These are phyloP conservation scores for Heliconius charithonia DNA, from an alignment of 2,888 invertebrate species.

Conservation along the genomic window DNA sequence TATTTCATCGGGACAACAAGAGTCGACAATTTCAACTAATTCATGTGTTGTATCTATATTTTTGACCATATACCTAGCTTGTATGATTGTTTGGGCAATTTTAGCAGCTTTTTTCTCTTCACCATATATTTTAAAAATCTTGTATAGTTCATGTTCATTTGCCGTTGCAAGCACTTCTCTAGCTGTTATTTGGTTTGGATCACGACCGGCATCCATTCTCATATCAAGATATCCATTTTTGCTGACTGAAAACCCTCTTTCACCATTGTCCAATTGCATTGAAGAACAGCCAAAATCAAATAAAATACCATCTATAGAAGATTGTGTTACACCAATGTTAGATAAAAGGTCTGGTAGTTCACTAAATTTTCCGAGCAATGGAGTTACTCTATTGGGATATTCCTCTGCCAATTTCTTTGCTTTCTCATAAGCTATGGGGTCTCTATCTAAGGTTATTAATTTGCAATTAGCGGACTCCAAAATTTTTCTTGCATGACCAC, in stretches of 20 bases:
- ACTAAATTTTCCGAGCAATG: slow-evolving; percentile 94
- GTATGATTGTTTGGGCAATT: slow-evolving; percentile 94
- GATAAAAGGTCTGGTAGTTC: slow-evolving; percentile 89
- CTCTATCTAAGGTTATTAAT: slow-evolving; percentile 93
- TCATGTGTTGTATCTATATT: slow-evolving; percentile 92
- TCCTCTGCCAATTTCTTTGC: slow-evolving; percentile 86
- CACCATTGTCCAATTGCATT: slow-evolving; percentile 94
- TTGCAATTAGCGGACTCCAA: slow-evolving; percentile 87
- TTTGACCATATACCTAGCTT: slow-evolving; percentile 90
- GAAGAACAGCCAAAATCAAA: slow-evolving; percentile 98
- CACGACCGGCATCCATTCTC: slow-evolving; percentile 94
- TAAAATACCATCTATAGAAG: slow-evolving; percentile 92
- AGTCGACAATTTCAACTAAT: slow-evolving; percentile 89
- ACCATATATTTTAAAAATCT: slow-evolving; percentile 95
- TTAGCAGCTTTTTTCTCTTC: slow-evolving; percentile 94
- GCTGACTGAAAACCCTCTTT: slow-evolving; percentile 93
- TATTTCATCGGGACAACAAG: slow-evolving; percentile 82
- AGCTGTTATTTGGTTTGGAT: slow-evolving; percentile 90
- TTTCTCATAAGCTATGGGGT: slow-evolving; percentile 89
- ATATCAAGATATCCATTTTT: slow-evolving; percentile 96
- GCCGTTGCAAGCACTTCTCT: slow-evolving; percentile 93
- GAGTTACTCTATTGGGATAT: slow-evolving; percentile 88
- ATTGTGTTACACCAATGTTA: slow-evolving; percentile 81
- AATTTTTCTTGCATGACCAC: slow-evolving; percentile 92
- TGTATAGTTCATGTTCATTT: slow-evolving; percentile 89